Evolutionary conservation across 2,888 invertebrate species (phyloP).

Genomic region (Alviniconcha strummeri): DNA sequence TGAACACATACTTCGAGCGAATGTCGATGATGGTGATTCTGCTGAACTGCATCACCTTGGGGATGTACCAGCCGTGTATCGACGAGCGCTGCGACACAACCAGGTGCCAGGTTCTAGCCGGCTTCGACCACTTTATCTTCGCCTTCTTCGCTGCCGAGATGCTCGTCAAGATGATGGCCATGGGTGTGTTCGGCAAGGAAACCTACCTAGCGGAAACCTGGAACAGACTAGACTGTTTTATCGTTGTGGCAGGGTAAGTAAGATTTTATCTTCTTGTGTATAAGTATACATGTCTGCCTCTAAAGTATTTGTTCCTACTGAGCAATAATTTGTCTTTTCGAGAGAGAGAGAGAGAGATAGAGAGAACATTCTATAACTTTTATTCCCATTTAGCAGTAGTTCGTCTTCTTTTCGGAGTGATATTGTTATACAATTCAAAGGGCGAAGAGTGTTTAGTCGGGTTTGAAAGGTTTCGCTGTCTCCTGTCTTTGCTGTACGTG

Average conservation of each 20-base stretch:
- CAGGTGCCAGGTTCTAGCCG: slow-evolving; percentile 79
- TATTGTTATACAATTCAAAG: not conserved
- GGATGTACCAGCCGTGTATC: slow-evolving; percentile 99
- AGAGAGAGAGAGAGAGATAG: too few species aligned
- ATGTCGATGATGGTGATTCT: slow-evolving; percentile 98
- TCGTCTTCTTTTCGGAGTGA: not conserved
- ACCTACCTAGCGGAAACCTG: slow-evolving; percentile 98
- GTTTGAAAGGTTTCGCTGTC: not conserved
- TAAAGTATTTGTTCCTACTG: too few species aligned
- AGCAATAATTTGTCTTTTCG: too few species aligned
- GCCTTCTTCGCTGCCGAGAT: slow-evolving; percentile 98
- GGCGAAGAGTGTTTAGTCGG: not conserved
- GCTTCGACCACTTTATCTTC: slow-evolving; percentile 98
- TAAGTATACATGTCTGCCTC: too few species aligned
- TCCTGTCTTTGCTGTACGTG: too few species aligned
- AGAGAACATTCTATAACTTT: too few species aligned
- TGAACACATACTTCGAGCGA: slow-evolving; percentile 95
- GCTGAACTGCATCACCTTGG: slow-evolving; percentile 97
- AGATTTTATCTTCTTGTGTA: too few species aligned
- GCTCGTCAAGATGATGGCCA: slow-evolving; percentile 98
- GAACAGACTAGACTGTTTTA: slow-evolving; percentile 99
- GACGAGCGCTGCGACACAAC: slow-evolving; percentile 80
- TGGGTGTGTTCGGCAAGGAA: slow-evolving; percentile 91
- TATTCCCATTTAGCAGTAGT: too few species aligned
- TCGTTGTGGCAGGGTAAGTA: slow-evolving; percentile 94